Base-by-base conservation (phyloP, 1,140 invertebrate species). In the Araneus ventricosus region DNA sequence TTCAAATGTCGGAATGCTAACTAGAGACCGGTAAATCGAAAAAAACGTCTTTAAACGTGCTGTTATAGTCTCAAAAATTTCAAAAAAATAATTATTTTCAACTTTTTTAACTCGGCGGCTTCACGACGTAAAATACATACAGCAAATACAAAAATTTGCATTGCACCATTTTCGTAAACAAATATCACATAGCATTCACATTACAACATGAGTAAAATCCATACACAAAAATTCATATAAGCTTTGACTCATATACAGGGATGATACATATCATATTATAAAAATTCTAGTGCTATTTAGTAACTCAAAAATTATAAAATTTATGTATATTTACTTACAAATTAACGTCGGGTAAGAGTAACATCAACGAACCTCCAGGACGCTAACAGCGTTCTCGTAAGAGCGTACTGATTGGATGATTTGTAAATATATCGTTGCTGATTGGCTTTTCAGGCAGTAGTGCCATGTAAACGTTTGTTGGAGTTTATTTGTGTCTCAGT, bases 161-260 rank as follows among this genome's bases (percentile, higher is more conserved):
- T n/a, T 59, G 70, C 88, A 90, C 88, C 88, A 90, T 90, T 90
- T 90, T 90, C n/a, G 52, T 90, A 90, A 90, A 90, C 75, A 90
- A 90, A 84, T 52, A 87, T 30, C 52, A 24, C 85, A 24, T 61
- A 45, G 57, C 34, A 61, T 22, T 45, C n/a, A 61, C 37, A 61
- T 45, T 22, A 7, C 85, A 86, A 45, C 61, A 87, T 61, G 30
- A 61, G 75, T 80, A 24, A 67, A 30, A 67, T n/a, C 63, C 17
- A 57, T 7, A 24, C n/a, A 52, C 2, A 84, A 27, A 45, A 52
- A 27, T 30, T 27, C 52, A 84, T 52, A n/a, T 45, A 84, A 14
- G 27, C 30, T 45, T 3, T 52, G 27, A 52, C 14, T 57, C 5
- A 52, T 84, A 52, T 10, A 17, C 20, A 5, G 34, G 4, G 20